Evolutionary conservation across 1,140 invertebrate genomes (phyloP), one percentile per base, ranked within the genome.

Genomic region (Rhopalosiphum padi): DNA sequence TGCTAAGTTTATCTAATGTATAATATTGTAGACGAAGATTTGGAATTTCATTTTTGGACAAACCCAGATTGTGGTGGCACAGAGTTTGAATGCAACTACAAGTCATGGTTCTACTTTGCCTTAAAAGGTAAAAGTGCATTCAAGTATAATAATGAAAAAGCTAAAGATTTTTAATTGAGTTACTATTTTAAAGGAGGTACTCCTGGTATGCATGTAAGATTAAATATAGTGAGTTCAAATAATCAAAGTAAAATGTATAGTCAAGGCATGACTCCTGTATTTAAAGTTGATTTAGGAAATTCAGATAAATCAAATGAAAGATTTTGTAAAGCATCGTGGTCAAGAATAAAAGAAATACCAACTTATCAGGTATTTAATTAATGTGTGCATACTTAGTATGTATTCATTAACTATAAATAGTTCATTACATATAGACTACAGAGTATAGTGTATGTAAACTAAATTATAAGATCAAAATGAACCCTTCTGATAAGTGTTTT

Each of bases 31-130:
- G 91, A 93, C 43, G 91, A 93, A 41, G 91, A 93, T 55, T 93
- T 93, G 91, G 98, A 98, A 95, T 98, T 98, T 95, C 98, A 98
- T 95, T 95, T 99, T 41, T 99, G 98, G 98, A 99, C 98, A 5
- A 97, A 97, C 94, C 98, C 98, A 6, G 98, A 99, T 95, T 98
- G 98, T 96, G 96, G 96, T 94, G 98, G 97, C 51, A 98, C 98
- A 23, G 97, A 97, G 94, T 98, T 97, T 96, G 97, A 98, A 95
- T 99, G 98, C 96, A 97, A 97, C 41, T 98, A 98, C 95, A 96
- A 98, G 94, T 98, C 98, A 5, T 99, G 98, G 98, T 99, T 99
- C 96, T 97, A 98, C 95, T 99, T 99, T 96, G 98, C 98, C n/a
- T 95, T 99, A 55, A 96, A 96, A 95, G 96, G 95, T 96, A 94